A percentile compares a stretch with the other conserved stretches of the same genome.
Conservation (phyloP, 1,140 invertebrate genomes). For the Ceratosolen solmsi region DNA sequence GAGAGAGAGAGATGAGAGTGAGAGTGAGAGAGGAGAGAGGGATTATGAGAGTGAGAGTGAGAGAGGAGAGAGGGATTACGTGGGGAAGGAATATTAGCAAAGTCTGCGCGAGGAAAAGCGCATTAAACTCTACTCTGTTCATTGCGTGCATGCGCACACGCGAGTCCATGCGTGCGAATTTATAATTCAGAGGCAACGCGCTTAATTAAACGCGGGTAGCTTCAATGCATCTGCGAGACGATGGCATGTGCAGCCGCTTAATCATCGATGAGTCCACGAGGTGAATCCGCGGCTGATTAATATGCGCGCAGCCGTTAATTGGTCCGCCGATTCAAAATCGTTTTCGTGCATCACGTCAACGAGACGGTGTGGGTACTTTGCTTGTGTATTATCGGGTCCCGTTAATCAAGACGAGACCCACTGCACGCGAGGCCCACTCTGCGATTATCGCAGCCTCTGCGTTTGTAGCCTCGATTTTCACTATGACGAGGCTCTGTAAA, state of each 20-base stretch:
- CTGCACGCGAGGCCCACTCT: too few species aligned
- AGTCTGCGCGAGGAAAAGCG: background rate
- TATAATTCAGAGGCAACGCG: background rate
- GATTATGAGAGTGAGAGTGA: background rate
- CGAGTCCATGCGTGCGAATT: conserved; percentile 23
- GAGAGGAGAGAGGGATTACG: background rate
- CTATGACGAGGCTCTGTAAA: too few species aligned
- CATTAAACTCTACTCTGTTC: background rate
- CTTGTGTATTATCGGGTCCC: background rate
- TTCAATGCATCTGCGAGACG: conserved; percentile 47
- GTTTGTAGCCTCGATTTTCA: too few species aligned
- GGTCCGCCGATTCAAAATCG: background rate
- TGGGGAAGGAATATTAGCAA: background rate
- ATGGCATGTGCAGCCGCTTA: conserved; percentile 29
- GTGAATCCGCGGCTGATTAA: conserved; percentile 39
- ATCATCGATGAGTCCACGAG: conserved; percentile 47
- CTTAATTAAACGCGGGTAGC: conserved; percentile 56
- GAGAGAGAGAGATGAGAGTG: background rate
- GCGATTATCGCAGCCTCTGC: too few species aligned
- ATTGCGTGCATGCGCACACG: background rate
- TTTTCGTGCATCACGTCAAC: conserved; percentile 19
- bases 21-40: background rate
- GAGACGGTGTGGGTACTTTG: background rate
- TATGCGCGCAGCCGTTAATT: conserved; percentile 32
- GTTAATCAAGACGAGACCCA: background rate